These are phyloP conservation scores for Allobates femoralis DNA, from an alignment of 2,797 vertebrate species.

Conservation along the genomic window DNA sequence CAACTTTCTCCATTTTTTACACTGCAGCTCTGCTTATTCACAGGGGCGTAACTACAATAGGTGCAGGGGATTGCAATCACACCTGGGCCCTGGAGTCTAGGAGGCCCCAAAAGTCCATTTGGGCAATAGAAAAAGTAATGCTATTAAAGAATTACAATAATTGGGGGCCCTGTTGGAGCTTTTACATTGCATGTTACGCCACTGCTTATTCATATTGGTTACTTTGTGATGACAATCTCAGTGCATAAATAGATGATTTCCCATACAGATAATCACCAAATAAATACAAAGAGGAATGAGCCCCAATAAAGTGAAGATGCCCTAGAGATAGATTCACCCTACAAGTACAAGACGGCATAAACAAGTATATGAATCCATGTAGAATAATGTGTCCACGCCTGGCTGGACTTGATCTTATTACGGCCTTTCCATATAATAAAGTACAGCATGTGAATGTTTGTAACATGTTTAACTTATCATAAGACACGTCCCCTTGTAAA, in stretches of 20 bases:
- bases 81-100: too few relatives aligned
- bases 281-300: not conserved
- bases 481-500: conserved; percentile 24
- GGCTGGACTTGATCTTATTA: not conserved
- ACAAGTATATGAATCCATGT: not conserved
- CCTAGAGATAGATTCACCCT: not conserved
- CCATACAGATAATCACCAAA: not conserved
- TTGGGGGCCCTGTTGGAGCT: too few relatives aligned
- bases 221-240: not conserved
- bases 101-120: too few relatives aligned
- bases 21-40: not conserved
- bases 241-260: not conserved
- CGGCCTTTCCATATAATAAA: not conserved
- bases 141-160: too few relatives aligned
- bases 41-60: too few relatives aligned
- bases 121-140: too few relatives aligned
- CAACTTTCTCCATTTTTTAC: not conserved
- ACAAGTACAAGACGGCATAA: not conserved
- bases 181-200: too few relatives aligned
- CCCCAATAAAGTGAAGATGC: not conserved
- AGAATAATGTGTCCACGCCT: not conserved
- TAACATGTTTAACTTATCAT: conserved; percentile 19
- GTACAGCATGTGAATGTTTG: conserved; percentile 1
- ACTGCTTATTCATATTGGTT: not conserved
- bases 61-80: too few relatives aligned